Conservation (phyloP, 2,113 vertebrate species). For the Orthonyx spaldingii region DNA sequence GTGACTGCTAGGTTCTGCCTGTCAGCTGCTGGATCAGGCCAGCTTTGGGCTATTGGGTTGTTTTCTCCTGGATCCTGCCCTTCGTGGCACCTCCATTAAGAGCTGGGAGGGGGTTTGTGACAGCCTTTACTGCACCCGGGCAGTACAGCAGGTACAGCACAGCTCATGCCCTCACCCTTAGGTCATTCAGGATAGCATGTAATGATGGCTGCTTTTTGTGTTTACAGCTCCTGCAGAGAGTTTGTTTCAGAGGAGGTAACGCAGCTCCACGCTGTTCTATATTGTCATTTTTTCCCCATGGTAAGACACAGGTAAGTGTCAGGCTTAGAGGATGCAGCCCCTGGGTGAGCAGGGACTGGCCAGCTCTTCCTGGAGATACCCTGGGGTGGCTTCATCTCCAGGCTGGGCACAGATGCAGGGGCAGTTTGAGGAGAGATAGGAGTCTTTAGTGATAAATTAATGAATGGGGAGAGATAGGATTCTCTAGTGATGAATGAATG, state of each 20-base stretch:
- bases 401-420: neutral
- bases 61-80: neutral
- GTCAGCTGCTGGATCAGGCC: rapidly evolving
- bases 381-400: rapidly evolving
- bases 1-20: neutral
- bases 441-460: neutral
- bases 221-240: rapidly evolving
- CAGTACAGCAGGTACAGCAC: no score
- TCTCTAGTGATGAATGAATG: neutral
- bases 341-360: neutral
- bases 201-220: neutral
- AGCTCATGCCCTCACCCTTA: neutral
- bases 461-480: neutral
- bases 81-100: neutral
- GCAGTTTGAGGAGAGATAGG: neutral
- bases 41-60: neutral
- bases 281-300: neutral
- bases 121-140: neutral
- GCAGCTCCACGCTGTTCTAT: neutral
- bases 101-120: neutral
- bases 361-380: neutral
- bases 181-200: neutral
- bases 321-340: rapidly evolving
- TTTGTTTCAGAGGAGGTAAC: neutral
- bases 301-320: neutral